These are phyloP conservation scores for Pholis gunnellus DNA, from an alignment of 2,113 vertebrate genomes.

Conservation along the genomic window DNA sequence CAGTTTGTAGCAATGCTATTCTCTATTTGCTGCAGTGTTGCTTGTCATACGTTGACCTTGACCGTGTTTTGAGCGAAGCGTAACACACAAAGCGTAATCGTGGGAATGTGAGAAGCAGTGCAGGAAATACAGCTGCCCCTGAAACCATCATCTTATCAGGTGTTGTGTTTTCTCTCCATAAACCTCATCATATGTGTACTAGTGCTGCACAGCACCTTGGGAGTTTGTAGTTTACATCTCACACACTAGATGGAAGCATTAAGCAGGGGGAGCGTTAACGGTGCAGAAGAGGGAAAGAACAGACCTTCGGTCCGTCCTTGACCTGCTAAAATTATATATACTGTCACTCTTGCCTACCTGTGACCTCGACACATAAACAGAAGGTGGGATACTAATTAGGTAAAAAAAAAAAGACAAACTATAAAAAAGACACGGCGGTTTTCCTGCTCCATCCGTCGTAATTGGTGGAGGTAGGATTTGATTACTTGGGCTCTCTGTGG, in stretches of 20 bases:
- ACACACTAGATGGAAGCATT: conserved; percentile 45
- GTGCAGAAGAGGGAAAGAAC: not conserved
- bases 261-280: conserved; percentile 1
- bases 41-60: conserved; percentile 65
- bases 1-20: not conserved
- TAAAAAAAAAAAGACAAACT: not conserved
- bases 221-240: conserved; percentile 33
- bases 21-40: conserved; percentile 44
- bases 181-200: not conserved
- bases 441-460: not conserved
- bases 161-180: not conserved
- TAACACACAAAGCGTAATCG: conserved; percentile 14
- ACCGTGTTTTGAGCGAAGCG: conserved; percentile 16
- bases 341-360: not conserved
- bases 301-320: not conserved
- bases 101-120: not conserved
- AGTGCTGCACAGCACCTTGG: not conserved
- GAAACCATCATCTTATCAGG: not conserved
- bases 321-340: conserved; percentile 18
- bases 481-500: not conserved
- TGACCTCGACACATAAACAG: conserved; percentile 20
- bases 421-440: not conserved
- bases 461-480: not conserved
- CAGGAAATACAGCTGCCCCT: not conserved
- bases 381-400: not conserved